These are phyloP conservation scores for Amiota communis DNA, from an alignment of 2,888 invertebrate species.

Conservation along the genomic window DNA sequence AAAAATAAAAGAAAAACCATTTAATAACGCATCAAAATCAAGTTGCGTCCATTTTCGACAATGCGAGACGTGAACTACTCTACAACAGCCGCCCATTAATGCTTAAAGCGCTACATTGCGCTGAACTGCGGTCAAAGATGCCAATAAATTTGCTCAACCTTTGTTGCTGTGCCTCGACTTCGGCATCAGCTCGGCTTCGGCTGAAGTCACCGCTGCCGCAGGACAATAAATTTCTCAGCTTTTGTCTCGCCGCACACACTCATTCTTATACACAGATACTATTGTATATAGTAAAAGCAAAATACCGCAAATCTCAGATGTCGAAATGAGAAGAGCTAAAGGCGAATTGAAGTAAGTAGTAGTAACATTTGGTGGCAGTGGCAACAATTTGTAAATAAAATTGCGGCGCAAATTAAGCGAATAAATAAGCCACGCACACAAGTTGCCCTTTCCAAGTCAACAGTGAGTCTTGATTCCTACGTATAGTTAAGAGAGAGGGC, in stretches of 20 bases:
- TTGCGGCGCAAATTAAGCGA: slow-evolving; percentile 70
- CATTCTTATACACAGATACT: slow-evolving; percentile 36
- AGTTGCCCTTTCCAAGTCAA: slow-evolving; percentile 26
- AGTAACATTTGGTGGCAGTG: slow-evolving; percentile 51
- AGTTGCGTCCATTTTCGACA: background rate
- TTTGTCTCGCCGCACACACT: slow-evolving; percentile 51
- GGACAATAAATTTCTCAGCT: slow-evolving; percentile 56
- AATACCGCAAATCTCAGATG: slow-evolving; percentile 62
- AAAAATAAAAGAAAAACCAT: slow-evolving; percentile 6
- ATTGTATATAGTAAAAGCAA: slow-evolving; percentile 41
- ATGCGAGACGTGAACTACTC: background rate
- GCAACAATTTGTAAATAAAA: slow-evolving; percentile 70
- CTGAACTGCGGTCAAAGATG: slow-evolving; percentile 25
- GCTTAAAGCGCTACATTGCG: background rate
- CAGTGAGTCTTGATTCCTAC: background rate
- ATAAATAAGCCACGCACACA: slow-evolving; percentile 66
- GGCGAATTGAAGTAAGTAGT: slow-evolving; percentile 29
- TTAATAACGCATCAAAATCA: slow-evolving; percentile 24
- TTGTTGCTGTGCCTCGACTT: background rate
- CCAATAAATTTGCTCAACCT: slow-evolving; percentile 54
- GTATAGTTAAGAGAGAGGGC: background rate
- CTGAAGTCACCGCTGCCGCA: slow-evolving; percentile 29
- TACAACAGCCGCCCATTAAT: background rate
- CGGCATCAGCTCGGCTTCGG: too few species aligned
- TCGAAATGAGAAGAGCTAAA: background rate